Evolutionary conservation across 2,113 vertebrate genomes (phyloP).

Genomic region (Anoura caudifer): DNA sequence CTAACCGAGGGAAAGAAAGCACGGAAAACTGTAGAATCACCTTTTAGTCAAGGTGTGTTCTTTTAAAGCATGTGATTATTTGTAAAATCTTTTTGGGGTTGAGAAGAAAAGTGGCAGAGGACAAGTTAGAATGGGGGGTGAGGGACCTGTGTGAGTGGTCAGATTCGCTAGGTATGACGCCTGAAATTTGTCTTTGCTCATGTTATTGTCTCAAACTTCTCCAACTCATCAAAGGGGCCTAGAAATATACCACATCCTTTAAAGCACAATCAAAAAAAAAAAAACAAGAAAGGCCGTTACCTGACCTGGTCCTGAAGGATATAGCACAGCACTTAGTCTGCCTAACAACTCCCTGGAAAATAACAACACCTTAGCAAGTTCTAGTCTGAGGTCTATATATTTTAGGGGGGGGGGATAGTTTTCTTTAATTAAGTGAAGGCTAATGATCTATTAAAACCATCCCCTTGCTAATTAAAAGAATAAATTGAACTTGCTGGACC

Average conservation of each 20-base stretch:
- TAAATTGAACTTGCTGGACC: slow-evolving; percentile 55
- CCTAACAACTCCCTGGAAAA: neutral
- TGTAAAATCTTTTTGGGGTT: fast-evolving
- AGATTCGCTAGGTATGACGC: too few species aligned
- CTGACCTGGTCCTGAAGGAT: neutral
- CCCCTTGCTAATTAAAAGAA: slow-evolving; percentile 54
- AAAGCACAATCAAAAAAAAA: neutral
- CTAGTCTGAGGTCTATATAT: neutral
- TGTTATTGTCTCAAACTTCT: neutral
- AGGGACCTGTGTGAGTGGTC: neutral
- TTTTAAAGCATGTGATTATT: neutral
- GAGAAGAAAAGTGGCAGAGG: neutral
- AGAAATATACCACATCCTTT: neutral
- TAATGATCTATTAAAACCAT: slow-evolving; percentile 61
- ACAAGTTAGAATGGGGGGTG: neutral
- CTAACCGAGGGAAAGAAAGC: slow-evolving; percentile 76
- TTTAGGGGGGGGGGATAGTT: neutral
- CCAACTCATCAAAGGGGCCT: neutral
- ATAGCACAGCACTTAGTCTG: fast-evolving
- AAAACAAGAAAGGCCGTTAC: neutral
- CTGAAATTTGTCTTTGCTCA: neutral
- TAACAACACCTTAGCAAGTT: neutral
- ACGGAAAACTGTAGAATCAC: slow-evolving; percentile 73
- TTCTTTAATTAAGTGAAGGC: slow-evolving; percentile 54
- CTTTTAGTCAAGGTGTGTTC: slow-evolving; percentile 61